These are phyloP conservation scores for Pelagia noctiluca DNA, from an alignment of 30 jellyfish, hydroid and myxozoan species.

Conservation along the genomic window DNA sequence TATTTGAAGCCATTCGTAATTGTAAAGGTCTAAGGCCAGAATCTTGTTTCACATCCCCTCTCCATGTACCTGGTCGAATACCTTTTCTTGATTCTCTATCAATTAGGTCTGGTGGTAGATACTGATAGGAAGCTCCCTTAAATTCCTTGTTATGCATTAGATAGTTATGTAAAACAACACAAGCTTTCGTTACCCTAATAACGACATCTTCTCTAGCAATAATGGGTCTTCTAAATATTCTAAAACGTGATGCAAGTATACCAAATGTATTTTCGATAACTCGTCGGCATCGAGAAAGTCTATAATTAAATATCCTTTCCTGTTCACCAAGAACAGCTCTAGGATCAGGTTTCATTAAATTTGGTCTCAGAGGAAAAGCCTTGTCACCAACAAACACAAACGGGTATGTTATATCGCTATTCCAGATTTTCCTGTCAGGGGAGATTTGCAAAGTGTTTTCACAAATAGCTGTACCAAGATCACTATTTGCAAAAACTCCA, in stretches of 20 bases:
- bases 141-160: too few species aligned
- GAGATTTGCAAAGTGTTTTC: too few species aligned
- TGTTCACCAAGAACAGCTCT: neutral
- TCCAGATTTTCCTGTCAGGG: too few species aligned
- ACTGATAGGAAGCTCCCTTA: too few species aligned
- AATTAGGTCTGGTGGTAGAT: too few species aligned
- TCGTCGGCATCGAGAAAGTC: constrained; percentile 69
- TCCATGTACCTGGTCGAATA: too few species aligned
- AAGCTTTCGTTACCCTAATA: constrained; percentile 42
- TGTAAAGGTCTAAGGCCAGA: too few species aligned
- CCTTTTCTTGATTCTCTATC: too few species aligned
- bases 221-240: constrained; percentile 59
- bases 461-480: too few species aligned
- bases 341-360: constrained; percentile 74
- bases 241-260: constrained; percentile 52
- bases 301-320: constrained; percentile 40
- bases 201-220: constrained; percentile 33
- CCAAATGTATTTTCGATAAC: constrained; percentile 71
- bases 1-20: too few species aligned
- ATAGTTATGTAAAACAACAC: constrained; percentile 55
- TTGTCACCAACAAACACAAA: constrained; percentile 73
- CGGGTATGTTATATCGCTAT: constrained; percentile 21
- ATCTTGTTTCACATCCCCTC: too few species aligned
- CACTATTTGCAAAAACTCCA: too few species aligned
- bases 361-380: constrained; percentile 50